Conservation (phyloP, 2,888 invertebrate species). For the Lycaena phlaeas region DNA sequence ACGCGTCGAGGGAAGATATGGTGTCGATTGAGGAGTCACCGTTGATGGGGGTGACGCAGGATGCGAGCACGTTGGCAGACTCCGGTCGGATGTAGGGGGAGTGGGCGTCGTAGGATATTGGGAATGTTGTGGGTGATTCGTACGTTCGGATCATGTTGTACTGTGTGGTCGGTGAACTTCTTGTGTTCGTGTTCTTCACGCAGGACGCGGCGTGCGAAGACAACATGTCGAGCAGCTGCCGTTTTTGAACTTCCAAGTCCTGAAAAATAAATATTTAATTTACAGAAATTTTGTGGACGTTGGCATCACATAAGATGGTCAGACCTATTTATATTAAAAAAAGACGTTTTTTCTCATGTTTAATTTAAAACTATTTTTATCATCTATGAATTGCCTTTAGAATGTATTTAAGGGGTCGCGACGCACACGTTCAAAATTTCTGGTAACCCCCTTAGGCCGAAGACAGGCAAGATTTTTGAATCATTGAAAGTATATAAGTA, state of each 20-base stretch:
- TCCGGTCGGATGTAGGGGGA: conserved; percentile 68
- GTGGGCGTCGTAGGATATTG: conserved; percentile 51
- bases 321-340: too few species aligned
- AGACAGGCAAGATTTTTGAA: too few species aligned
- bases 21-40: conserved; percentile 56
- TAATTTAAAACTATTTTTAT: too few species aligned
- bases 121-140: conserved; percentile 62
- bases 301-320: too few species aligned
- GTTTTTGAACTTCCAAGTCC: conserved; percentile 84
- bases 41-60: conserved; percentile 50
- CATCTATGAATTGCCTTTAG: too few species aligned
- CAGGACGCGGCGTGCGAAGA: conserved; percentile 82
- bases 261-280: conserved; percentile 44
- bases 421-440: too few species aligned
- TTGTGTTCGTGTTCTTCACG: conserved; percentile 63
- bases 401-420: too few species aligned
- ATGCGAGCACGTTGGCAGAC: conserved; percentile 65
- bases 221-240: conserved; percentile 85
- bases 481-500: too few species aligned
- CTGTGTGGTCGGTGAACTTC: conserved; percentile 49
- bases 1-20: conserved; percentile 49
- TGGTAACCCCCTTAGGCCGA: too few species aligned
- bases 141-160: conserved; percentile 59
- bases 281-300: neutral
- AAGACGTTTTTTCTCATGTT: too few species aligned